Percentiles rank a stretch among this genome's conserved stretches.
phyloP scores from a whole-genome alignment of 1,140 invertebrate genomes.

The Linepithema humile region DNA sequence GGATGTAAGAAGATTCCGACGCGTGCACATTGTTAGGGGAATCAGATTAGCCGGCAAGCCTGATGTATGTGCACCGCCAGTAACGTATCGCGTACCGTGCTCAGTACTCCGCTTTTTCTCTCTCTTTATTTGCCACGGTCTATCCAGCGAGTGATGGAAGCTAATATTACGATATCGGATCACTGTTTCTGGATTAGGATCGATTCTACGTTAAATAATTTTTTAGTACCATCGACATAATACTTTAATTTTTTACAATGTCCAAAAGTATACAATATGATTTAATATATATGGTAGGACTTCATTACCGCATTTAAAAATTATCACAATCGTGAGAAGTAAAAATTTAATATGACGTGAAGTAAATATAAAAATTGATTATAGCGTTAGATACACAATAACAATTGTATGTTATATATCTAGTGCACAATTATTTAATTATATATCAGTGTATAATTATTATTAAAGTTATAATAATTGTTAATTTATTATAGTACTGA shows the following conservation, averaged over 20 bases:
- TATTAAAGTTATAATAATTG: too few relatives aligned
- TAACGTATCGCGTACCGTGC: conserved; percentile 69
- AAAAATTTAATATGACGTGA: background rate
- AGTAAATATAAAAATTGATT: background rate
- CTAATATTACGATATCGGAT: conserved; percentile 73
- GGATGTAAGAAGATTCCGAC: conserved; percentile 84
- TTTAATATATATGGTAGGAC: background rate
- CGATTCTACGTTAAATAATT: conserved; percentile 74
- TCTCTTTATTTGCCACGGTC: conserved; percentile 21
- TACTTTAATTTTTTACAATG: conserved; percentile 56
- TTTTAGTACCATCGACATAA: conserved; percentile 62
- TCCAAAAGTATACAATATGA: background rate
- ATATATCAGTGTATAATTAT: background rate
- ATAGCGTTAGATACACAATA: background rate
- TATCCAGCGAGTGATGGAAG: conserved; percentile 60
- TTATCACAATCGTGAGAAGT: background rate
- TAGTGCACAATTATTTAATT: too few relatives aligned
- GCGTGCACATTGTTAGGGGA: conserved; percentile 85
- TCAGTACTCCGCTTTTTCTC: conserved; percentile 10
- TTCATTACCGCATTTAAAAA: background rate
- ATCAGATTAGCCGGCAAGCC: conserved; percentile 83
- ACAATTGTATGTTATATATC: too few relatives aligned
- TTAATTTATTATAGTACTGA: background rate
- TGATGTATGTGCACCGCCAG: conserved; percentile 82
- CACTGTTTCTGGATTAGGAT: conserved; percentile 77